Evolutionary conservation across 2,888 invertebrate species (phyloP), one percentile per base, ranked within the genome.

Genomic region (Hedychridium roseum): DNA sequence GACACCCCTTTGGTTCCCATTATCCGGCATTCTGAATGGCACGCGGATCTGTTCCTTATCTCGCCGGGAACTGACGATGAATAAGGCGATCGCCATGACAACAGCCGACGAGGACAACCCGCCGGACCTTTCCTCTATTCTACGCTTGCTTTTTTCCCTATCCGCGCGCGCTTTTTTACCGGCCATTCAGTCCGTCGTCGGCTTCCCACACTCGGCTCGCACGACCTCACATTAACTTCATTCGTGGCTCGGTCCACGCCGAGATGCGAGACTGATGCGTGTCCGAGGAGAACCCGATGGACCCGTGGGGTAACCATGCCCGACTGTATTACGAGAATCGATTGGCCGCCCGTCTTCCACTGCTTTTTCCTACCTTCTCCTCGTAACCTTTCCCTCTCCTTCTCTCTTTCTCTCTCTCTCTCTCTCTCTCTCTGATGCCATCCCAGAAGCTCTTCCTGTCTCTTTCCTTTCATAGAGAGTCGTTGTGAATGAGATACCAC

Each of bases 191-290:
- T n/a, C n/a, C n/a, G n/a, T n/a, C n/a, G n/a, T 11, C 37, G 30
- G 62, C 67, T 73, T 73, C 73, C 71, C 73, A 73, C 73, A 73
- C 71, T 72, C 65, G 70, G 63, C 70, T 70, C 71, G 70, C 73
- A 73, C 72, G 73, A 70, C 60, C 68, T 62, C 64, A 60, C 71
- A 70, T 73, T 73, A 71, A 68, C 66, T 63, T 61, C 52, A 62
- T 70, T 70, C 66, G 66, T 58, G 62, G 50, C 57, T 57, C 45
- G 60, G 56, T 52, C 57, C 60, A 55, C 45, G 51, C 41, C 46
- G 44, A 64, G 67, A 74, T 70, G 71, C 74, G 73, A 69, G 72
- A 73, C 73, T 68, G 75, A 75, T 75, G 73, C 69, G 69, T 68
- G 64, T 68, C 65, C 65, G 55, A 62, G 45, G 40, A 40, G 57